phyloP scores from a whole-genome alignment of 2,888 invertebrate genomes.

The Panzeria rudis region DNA sequence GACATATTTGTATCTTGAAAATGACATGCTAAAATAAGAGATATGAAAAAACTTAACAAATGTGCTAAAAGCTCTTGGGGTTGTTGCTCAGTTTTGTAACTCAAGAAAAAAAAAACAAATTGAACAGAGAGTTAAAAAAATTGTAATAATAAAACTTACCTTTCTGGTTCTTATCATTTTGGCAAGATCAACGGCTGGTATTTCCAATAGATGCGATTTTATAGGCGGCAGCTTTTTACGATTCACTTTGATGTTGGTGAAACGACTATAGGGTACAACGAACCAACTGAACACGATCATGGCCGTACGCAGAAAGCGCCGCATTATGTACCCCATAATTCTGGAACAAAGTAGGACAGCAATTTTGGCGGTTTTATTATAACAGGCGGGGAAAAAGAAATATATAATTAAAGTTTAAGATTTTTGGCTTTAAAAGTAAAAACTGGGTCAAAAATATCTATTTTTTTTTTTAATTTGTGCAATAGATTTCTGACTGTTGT shows the following conservation, averaged over 20 bases:
- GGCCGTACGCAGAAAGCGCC: conserved; percentile 86
- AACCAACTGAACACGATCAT: conserved; percentile 86
- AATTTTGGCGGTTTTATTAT: conserved; percentile 81
- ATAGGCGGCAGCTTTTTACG: conserved; percentile 88
- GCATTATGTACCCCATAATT: conserved; percentile 86
- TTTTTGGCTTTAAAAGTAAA: conserved; percentile 35
- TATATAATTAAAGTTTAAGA: conserved; percentile 5
- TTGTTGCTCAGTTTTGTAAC: conserved; percentile 15
- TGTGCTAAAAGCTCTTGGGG: neutral
- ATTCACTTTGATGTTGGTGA: conserved; percentile 85
- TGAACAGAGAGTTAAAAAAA: conserved; percentile 10
- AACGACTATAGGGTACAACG: conserved; percentile 85
- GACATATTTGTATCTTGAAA: neutral
- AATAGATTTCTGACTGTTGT: conserved; percentile 46
- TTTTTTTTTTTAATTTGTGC: conserved; percentile 21
- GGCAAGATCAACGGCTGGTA: conserved; percentile 88
- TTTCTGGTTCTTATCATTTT: conserved; percentile 89
- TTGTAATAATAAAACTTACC: conserved; percentile 83
- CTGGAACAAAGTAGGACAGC: conserved; percentile 84
- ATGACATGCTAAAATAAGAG: neutral
- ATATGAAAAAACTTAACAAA: neutral
- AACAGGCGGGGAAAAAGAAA: conserved; percentile 64
- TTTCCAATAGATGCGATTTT: conserved; percentile 87
- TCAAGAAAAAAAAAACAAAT: conserved; percentile 7
- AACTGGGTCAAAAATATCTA: conserved; percentile 62